These are phyloP conservation scores for Acleris literana DNA, from an alignment of 2,888 invertebrate genomes.

Conservation along the genomic window DNA sequence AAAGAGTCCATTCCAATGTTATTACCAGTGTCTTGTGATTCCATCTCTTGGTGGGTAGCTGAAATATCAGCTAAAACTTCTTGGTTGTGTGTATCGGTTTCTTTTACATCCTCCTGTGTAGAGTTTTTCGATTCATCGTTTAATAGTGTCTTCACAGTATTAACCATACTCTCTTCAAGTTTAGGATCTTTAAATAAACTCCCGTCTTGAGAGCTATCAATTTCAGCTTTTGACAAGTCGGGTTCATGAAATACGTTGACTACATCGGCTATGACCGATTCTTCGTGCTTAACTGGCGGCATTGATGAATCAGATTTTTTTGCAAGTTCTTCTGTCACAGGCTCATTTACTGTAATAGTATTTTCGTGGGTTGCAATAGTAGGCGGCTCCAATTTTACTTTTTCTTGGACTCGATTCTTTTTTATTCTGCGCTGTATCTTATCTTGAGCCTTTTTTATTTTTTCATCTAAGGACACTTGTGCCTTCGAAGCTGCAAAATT, in stretches of 20 bases:
- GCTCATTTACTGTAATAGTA: conserved; percentile 12
- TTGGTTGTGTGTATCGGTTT: conserved; percentile 8
- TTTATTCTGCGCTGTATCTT: conserved; percentile 60
- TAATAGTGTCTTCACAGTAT: not conserved
- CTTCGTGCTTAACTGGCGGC: conserved; percentile 45
- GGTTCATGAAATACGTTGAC: conserved; percentile 51
- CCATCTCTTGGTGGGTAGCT: not conserved
- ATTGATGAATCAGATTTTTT: conserved; percentile 27
- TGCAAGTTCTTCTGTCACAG: conserved; percentile 25
- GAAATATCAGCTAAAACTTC: not conserved
- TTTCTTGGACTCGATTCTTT: conserved; percentile 48
- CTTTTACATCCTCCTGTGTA: not conserved
- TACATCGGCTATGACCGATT: conserved; percentile 46
- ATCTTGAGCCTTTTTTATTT: conserved; percentile 63
- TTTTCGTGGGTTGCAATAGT: conserved; percentile 10
- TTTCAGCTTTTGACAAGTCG: conserved; percentile 11
- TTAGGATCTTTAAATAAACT: conserved; percentile 6
- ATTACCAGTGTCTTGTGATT: not conserved
- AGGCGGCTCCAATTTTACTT: conserved; percentile 34
- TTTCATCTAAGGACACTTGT: conserved; percentile 57
- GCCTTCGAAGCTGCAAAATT: conserved; percentile 53
- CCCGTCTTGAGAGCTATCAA: conserved; percentile 19
- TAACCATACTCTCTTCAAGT: not conserved
- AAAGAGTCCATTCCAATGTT: too few species aligned
- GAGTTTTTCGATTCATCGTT: not conserved